Evolutionary conservation across 2,797 vertebrate species (phyloP), one percentile per base, ranked within the genome.

Genomic region (Miichthys miiuy): DNA sequence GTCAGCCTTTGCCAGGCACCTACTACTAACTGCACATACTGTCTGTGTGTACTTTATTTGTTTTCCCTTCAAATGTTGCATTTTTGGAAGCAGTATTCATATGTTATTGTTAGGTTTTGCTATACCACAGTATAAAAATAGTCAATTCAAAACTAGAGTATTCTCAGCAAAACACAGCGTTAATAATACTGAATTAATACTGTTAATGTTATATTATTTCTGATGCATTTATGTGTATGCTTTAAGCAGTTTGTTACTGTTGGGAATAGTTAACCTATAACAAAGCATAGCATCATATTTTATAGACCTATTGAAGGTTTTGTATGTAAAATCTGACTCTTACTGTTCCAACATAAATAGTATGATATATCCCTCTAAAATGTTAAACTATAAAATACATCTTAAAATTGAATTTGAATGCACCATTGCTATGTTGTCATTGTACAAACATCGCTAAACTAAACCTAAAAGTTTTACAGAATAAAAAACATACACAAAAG

Each of bases 1-100:
- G 83, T 90, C 88, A 85, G 83, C 61, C 62, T 77, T 68, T 77
- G 66, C 71, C 82, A 79, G 72, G 72, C 72, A 85, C 75, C 81
- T 83, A 82, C 78, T 81, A 63, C 81, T 42, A 66, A 84, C 84
- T 89, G 38, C 66, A 72, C 51, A 73, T 60, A 50, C 71, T 83
- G 89, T 88, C 83, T 90, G 80, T 77, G 68, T 13, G 11, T 14
- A 25, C 50, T 47, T 46, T 74, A 2, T 72, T 72, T 83, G 64
- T 74, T 71, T 85, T 81, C 13, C 71, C 51, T 62, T 72, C 4
- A 68, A 17, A 76, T 70, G 63, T 55, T 47, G 14, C 57, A 63
- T 56, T 41, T 62, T 21, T 72, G 6, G 56, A 79, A 71, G 61
- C 5, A 48, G 50, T 46, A n/a, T 67, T 73, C 23, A 68, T 5